These are phyloP conservation scores for Palythoa caribaeorum DNA, from an alignment of 92 coral and sea anemone genomes.

Conservation along the genomic window DNA sequence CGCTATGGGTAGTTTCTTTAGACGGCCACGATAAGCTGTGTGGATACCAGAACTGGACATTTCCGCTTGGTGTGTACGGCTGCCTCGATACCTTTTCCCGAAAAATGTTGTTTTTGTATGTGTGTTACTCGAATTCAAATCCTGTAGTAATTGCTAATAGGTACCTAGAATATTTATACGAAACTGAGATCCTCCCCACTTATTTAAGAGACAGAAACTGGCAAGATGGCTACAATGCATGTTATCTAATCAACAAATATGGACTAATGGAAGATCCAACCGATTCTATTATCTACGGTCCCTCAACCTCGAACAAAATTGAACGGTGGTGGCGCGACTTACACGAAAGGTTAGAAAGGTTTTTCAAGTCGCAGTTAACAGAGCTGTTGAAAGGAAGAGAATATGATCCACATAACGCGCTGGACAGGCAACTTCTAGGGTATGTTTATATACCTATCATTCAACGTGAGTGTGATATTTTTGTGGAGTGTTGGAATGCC, in stretches of 20 bases:
- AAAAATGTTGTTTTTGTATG: constrained; percentile 69
- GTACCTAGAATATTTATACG: constrained; percentile 51
- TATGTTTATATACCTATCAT: constrained; percentile 69
- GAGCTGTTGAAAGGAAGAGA: constrained; percentile 66
- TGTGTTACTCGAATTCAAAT: constrained; percentile 38
- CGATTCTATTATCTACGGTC: constrained; percentile 75
- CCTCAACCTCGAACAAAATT: constrained; percentile 77
- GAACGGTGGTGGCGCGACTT: constrained; percentile 82
- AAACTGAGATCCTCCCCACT: constrained; percentile 61
- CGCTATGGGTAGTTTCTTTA: constrained; percentile 72
- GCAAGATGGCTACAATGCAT: constrained; percentile 79
- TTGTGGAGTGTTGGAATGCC: constrained; percentile 72
- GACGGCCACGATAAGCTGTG: constrained; percentile 59
- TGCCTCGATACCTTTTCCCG: constrained; percentile 71
- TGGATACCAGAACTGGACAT: constrained; percentile 83
- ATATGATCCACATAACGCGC: constrained; percentile 59
- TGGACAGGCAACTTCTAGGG: constrained; percentile 60
- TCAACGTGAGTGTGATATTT: constrained; percentile 24
- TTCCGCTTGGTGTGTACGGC: constrained; percentile 72
- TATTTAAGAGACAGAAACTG: constrained; percentile 74
- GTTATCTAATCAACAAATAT: constrained; percentile 57
- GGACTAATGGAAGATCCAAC: constrained; percentile 69
- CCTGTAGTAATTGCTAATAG: background rate
- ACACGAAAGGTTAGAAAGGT: constrained; percentile 67
- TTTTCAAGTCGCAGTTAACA: constrained; percentile 61